Evolutionary conservation across 2,113 vertebrate genomes (phyloP), one percentile per base, ranked within the genome.

Genomic region (Peromyscus leucopus): DNA sequence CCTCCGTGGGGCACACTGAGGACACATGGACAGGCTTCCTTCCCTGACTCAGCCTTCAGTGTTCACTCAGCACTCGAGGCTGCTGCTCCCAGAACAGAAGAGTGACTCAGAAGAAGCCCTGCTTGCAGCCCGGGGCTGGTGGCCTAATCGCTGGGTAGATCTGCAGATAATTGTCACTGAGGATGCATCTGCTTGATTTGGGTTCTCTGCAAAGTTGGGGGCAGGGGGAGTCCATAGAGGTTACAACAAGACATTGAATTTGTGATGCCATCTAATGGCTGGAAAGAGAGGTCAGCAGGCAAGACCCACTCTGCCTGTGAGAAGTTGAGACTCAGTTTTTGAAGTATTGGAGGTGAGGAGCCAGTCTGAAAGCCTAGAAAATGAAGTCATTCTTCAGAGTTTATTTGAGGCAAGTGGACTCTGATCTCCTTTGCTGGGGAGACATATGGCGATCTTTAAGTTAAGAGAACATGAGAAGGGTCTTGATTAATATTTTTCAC

Each of bases 181-280:
- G 42, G 61, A 31, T 65, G 69, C 69, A 84, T 94, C 86, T 90
- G 84, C 78, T 94, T 86, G 79, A 28, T 69, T 92, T 85, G 86
- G 92, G 33, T 75, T 83, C 69, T 42, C 0, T 42, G 10, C 55
- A 15, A 71, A 92, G 84, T 26, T 17, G 10, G 19, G n/a, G 88
- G 55, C 5, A 4, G 19, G 31, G 71, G 61, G 16, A 33, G 51
- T 36, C 78, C 51, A 36, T 8, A 36, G 80, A 78, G 48, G 33
- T 86, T 31, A 17, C 65, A 48, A 24, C 1, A 48, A 21, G 71
- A 75, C 57, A 76, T n/a, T 33, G 87, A 71, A 31, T 75, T 74
- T 11, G 3, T 6, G 19, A 82, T 48, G 67, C 55, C 57, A 15
- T 67, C 80, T 59, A 1, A 48, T 0, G 22, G 76, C 72, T 46